These are phyloP conservation scores for Phalloptychus januarius DNA, from an alignment of 2,797 vertebrate genomes.

Conservation along the genomic window DNA sequence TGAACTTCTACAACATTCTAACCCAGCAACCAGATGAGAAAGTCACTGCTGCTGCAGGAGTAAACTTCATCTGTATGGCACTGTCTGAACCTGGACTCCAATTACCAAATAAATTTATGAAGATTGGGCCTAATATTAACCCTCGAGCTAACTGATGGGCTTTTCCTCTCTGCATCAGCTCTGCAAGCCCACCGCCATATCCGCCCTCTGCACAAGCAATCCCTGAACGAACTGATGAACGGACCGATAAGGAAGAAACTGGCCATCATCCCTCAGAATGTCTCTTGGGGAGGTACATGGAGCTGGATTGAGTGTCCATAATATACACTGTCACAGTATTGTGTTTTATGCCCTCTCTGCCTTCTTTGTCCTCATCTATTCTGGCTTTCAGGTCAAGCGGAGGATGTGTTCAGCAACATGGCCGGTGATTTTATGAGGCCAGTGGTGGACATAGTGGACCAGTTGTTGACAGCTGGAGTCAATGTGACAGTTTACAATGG, in stretches of 20 bases:
- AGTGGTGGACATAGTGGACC: constrained; percentile 86
- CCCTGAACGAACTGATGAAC: constrained; percentile 91
- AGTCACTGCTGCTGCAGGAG: constrained; percentile 31
- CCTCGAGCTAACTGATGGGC: neutral
- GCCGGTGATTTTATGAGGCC: constrained; percentile 94
- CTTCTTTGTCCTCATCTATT: neutral
- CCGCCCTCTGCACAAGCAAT: constrained; percentile 75
- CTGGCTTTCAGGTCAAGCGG: constrained; percentile 83
- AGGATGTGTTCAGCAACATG: constrained; percentile 87
- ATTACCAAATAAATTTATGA: neutral
- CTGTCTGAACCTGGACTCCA: neutral
- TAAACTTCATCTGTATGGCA: constrained; percentile 81
- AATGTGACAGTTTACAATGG: constrained; percentile 94
- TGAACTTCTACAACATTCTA: constrained; percentile 98
- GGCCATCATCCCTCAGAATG: constrained; percentile 87
- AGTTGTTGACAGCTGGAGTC: constrained; percentile 84
- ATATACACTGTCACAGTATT: neutral
- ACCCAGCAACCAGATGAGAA: constrained; percentile 74
- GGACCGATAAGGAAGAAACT: constrained; percentile 91
- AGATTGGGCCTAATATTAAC: neutral
- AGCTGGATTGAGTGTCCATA: too few species aligned
- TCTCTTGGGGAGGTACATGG: constrained; percentile 92
- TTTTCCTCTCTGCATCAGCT: constrained; percentile 60
- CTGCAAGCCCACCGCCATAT: constrained; percentile 82
- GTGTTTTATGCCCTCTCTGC: too few species aligned